These are phyloP conservation scores for Microcebus jonahi DNA, from an alignment of 2,113 vertebrate species.

Conservation along the genomic window DNA sequence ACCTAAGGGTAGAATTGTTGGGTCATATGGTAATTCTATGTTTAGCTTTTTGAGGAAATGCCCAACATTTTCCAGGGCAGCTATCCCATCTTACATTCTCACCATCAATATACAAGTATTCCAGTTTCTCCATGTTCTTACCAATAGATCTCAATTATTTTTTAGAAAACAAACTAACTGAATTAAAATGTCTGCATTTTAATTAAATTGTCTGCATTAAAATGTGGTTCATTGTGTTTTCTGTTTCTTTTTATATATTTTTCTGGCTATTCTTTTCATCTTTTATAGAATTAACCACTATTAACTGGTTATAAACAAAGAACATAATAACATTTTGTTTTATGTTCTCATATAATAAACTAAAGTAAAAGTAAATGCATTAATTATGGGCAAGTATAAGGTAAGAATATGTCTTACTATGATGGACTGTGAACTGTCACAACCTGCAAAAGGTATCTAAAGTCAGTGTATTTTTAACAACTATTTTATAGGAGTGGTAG, in stretches of 20 bases:
- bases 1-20: too few species aligned
- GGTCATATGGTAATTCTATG: too few species aligned
- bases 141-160: not conserved
- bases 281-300: constrained; percentile 9
- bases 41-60: too few species aligned
- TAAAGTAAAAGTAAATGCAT: not conserved
- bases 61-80: too few species aligned
- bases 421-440: not conserved
- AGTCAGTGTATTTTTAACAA: constrained; percentile 4
- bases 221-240: not conserved
- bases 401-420: not conserved
- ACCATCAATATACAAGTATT: not conserved
- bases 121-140: not conserved
- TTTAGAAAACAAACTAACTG: not conserved
- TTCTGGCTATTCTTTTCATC: not conserved
- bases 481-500: not conserved
- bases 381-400: not conserved
- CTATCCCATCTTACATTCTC: too few species aligned
- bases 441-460: not conserved
- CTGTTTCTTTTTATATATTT: not conserved
- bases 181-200: constrained; percentile 4
- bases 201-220: too few species aligned
- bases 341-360: not conserved
- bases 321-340: not conserved
- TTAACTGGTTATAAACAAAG: not conserved